phyloP scores from a whole-genome alignment of 2,888 invertebrate species.

The Agapetus fuscipes region DNA sequence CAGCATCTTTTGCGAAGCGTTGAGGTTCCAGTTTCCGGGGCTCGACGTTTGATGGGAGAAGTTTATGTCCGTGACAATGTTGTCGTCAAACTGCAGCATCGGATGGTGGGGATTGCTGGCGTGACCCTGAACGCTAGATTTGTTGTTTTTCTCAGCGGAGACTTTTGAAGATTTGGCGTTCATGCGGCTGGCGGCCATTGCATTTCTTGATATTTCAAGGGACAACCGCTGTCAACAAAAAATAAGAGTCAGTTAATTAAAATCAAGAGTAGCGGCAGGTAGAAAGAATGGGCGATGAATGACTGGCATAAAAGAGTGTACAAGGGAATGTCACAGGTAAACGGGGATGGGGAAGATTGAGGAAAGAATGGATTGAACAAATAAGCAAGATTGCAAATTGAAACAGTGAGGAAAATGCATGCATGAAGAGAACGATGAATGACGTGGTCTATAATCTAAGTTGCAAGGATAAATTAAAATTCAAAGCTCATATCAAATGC shows the following conservation, averaged over 20 bases:
- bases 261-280: too few relatives aligned
- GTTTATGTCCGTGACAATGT: not conserved
- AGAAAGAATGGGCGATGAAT: too few relatives aligned
- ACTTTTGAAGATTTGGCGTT: conserved; percentile 21
- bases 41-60: not conserved
- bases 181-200: conserved; percentile 45
- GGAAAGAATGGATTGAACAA: too few relatives aligned
- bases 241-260: conserved; percentile 6
- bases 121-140: conserved; percentile 1
- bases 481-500: too few relatives aligned
- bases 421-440: too few relatives aligned
- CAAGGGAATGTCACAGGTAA: too few relatives aligned
- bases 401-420: too few relatives aligned
- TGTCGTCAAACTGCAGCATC: not conserved
- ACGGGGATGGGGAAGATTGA: too few relatives aligned
- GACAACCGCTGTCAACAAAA: conserved; percentile 46
- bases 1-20: conserved; percentile 14
- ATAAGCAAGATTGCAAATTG: too few relatives aligned
- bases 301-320: too few relatives aligned
- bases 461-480: too few relatives aligned
- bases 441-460: too few relatives aligned
- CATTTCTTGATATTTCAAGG: conserved; percentile 59
- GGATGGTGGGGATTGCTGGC: not conserved
- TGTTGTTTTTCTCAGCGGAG: conserved; percentile 23
- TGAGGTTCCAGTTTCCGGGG: conserved; percentile 28